A percentile compares a stretch with the other conserved stretches of the same genome.
Evolutionary conservation across 2,888 invertebrate species (phyloP).

Genomic region (Meandrusa payeni): DNA sequence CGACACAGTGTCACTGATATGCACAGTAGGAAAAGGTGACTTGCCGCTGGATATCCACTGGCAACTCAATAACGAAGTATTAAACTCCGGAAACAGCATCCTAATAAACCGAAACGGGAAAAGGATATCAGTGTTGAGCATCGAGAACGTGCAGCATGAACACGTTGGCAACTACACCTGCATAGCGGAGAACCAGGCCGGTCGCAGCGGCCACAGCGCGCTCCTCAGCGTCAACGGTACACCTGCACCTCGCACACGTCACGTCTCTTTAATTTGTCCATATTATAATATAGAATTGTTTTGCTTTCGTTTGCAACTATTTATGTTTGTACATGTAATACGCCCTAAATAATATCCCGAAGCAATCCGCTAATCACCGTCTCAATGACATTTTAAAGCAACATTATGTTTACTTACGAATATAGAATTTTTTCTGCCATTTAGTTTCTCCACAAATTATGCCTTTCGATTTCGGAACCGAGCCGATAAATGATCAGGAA

Average conservation of each 20-base stretch:
- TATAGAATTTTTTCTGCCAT: constrained; percentile 28
- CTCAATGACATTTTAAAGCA: too few species aligned
- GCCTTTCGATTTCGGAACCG: constrained; percentile 86
- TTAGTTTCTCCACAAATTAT: constrained; percentile 86
- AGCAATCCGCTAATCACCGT: too few species aligned
- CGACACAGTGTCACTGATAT: constrained; percentile 84
- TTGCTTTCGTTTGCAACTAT: too few species aligned
- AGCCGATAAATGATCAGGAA: constrained; percentile 84
- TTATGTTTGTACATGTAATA: too few species aligned
- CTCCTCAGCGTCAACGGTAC: constrained; percentile 86
- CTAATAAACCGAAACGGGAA: constrained; percentile 80
- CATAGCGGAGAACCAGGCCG: constrained; percentile 83
- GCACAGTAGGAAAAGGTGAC: constrained; percentile 87
- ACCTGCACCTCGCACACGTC: too few species aligned
- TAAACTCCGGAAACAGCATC: constrained; percentile 78
- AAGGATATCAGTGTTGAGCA: too few species aligned
- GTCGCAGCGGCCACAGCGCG: constrained; percentile 82
- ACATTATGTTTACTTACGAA: too few species aligned
- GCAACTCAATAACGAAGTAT: constrained; percentile 82
- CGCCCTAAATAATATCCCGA: too few species aligned
- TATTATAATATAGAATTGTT: too few species aligned
- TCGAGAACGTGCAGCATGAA: constrained; percentile 80
- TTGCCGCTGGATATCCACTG: constrained; percentile 85
- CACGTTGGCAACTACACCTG: constrained; percentile 84
- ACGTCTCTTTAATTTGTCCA: too few species aligned